phyloP scores from a whole-genome alignment of 2,113 vertebrate species.

The Oophaga pumilio region DNA sequence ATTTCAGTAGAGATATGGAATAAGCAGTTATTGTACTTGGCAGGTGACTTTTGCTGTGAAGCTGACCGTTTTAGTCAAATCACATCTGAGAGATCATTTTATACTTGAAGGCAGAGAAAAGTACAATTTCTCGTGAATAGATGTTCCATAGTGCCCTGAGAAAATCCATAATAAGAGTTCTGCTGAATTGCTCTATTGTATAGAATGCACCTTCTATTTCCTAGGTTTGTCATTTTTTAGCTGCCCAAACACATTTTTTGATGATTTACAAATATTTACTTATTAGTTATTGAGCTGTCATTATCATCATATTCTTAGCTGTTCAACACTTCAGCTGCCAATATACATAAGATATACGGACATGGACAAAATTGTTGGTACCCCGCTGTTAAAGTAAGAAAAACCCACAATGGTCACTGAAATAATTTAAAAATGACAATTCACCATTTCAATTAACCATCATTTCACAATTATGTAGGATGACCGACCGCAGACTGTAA shows the following conservation, averaged over 20 bases:
- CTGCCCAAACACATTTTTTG: not conserved
- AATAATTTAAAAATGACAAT: no score
- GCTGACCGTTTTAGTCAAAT: conserved; percentile 57
- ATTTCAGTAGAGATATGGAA: conserved; percentile 52
- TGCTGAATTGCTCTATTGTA: conserved; percentile 22
- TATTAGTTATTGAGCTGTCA: conserved; percentile 3
- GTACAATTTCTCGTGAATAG: not conserved
- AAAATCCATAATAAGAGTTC: conserved; percentile 38
- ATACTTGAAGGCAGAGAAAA: conserved; percentile 31
- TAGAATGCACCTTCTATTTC: conserved; percentile 2
- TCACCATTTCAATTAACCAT: no score
- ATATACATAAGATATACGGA: no score
- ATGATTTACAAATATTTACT: conserved; percentile 6
- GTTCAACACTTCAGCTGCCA: not conserved
- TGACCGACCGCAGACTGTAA: no score
- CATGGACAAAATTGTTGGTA: no score
- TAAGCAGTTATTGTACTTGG: conserved; percentile 43
- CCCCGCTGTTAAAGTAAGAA: no score
- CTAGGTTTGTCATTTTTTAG: not conserved
- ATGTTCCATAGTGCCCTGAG: conserved; percentile 3
- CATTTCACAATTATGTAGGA: no score
- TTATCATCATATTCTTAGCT: not conserved
- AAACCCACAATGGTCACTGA: no score
- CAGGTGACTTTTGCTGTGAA: conserved; percentile 33
- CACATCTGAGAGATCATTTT: conserved; percentile 27